Base-by-base conservation (phyloP, 2,888 invertebrate species). In the Perizoma flavofasciatum region DNA sequence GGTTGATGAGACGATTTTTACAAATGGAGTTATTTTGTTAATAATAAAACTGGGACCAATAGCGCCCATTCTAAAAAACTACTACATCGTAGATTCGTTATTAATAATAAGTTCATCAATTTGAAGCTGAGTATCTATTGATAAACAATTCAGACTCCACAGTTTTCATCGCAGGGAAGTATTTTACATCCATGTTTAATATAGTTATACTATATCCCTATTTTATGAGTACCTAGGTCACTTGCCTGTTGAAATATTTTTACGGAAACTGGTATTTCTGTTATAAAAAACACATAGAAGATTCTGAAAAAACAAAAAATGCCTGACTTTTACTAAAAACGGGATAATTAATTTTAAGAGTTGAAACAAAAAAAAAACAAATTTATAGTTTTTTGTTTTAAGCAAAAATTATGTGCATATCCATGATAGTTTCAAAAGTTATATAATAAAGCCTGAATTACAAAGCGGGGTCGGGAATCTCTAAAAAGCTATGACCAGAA, bases 81-180 rank as follows among this genome's bases (percentile, higher is more conserved):
- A n/a, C 6, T 5, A 37, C 50, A 11, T 37, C 10, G 22, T 45
- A 52, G 32, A 53, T 32, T 50, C 37, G 9, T 49, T 37, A n/a
- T n/a, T 43, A 9, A 43, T 43, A 43, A 11, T 40, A 40, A 43
- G 11, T 9, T 10, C 48, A 11, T 48, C 11, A 48, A 9, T 8
- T 46, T 4, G 32, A 5, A 46, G 32, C 4, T 33, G 11, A 9
- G 3, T 43, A 11, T 6, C 5, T 43, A 5, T 22, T 10, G 44
- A 22, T 22, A n/a, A 10, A 22, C 22, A 10, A 22, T 22, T 10
- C 35, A 35, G 33, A 2, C 7, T 6, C 35, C 52, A 61, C 70
- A 67, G 72, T 74, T 69, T 66, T 68, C 75, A 75, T 77, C 65
- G 76, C 66, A 70, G 73, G 75, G 73, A 72, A 74, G 73, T 68